Base-by-base conservation (phyloP, 2,113 vertebrate genomes). In the Tricholaema leucomelas region DNA sequence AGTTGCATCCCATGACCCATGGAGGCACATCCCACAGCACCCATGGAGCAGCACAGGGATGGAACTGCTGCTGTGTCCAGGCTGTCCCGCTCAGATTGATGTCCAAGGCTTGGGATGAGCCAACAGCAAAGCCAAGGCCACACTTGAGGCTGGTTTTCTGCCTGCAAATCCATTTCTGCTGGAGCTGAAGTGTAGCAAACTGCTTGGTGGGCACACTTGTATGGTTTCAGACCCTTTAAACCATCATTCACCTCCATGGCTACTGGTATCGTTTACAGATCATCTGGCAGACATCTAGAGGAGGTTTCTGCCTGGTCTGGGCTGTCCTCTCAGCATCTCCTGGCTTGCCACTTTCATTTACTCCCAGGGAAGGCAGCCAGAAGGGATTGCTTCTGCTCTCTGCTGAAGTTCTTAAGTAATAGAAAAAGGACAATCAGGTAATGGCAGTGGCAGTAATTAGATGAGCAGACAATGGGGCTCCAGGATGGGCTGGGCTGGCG, bases 41-140 rank as follows among this genome's bases (percentile, higher is more conserved):
- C 56, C 24, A 1, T 1, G 28, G 19, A 27, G 46, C 28, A n/a
- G 25, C 70, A 7, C 1, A 1, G 80, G 60, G 66, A 44, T 5
- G 27, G 42, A 3, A 7, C 0, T 12, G 4, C 60, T 30, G 73
- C 80, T 16, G 5, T 2, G 42, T 54, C 66, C 58, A 5, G 58
- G n/a, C 0, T 17, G 33, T 15, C 19, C 59, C 33, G 0, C 52
- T 44, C 16, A 3, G 4, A 10, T 10, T 4, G 4, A 13, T 5
- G 33, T 10, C 67, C 48, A 6, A 11, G 23, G 35, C 31, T 25
- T 1, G 9, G 33, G 21, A 14, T 17, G 58, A 81, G 63, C 27
- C n/a, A 7, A 16, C 15, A 31, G 36, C 19, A 25, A 12, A 69
- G 73, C 18, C 6, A 1, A 19, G 40, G n/a, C 48, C 48, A 8